Base-by-base conservation (phyloP, 2,888 invertebrate species). In the Callyntrura sp. region DNA sequence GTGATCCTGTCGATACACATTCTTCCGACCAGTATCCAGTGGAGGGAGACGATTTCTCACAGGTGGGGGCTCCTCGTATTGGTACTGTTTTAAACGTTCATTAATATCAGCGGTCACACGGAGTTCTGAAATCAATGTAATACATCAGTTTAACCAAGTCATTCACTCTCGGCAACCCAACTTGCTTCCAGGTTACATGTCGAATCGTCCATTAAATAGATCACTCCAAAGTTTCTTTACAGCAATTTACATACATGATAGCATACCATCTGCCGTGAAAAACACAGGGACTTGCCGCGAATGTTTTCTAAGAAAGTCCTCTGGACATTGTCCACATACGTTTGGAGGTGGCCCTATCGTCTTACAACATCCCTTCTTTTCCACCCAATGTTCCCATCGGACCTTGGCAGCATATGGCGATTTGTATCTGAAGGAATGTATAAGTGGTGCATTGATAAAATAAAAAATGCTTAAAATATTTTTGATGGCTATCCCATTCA, bases 271-370 rank as follows among this genome's bases (percentile, higher is more conserved):
- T 11, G 76, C 57, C 1, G 68, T 51, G 51, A 91, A 83, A 76
- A 88, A 91, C 0, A 91, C 91, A 9, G 91, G 91, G 4, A 85
- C 85, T 45, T 73, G 84, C 14, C 91, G 73, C 14, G 88, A 88
- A 48, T 91, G 88, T 68, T 91, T 91, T 35, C 51, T 48, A 0
- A 91, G 78, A 57, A 85, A 91, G 3, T 78, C 65, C 6, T 81
- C 73, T 1, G 91, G 91, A 73, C 85, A 85, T 8, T 85, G 76
- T 11, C 73, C 23, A n/a, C 43, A 45, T 2, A 82, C 43, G 35
- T 48, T 85, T 51, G 91, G 88, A 0, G 91, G 91, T 8, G 91
- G 91, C 1, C 91, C 91, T 9, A 91, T 91, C 20, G 91, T 91
- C 11, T 45, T 76, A 35, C 88, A 89, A 43, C 91, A 89, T n/a